Evolutionary conservation across 2,113 vertebrate genomes (phyloP).

Genomic region (Amblyornis subalaris): DNA sequence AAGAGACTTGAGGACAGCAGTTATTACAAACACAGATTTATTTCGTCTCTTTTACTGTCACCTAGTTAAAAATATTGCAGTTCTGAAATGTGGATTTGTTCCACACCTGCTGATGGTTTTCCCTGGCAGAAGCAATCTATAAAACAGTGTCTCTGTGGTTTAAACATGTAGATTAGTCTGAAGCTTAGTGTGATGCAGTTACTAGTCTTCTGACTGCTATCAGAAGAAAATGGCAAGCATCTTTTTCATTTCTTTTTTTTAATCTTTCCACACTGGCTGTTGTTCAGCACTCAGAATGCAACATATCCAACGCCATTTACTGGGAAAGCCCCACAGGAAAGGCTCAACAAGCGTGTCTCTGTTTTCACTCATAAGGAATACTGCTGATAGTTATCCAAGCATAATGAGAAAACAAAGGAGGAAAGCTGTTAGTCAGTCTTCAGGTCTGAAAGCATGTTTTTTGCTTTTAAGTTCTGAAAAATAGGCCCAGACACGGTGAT

Average conservation of each 20-base stretch:
- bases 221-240: neutral
- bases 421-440: neutral
- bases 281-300: neutral
- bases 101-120: neutral
- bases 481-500: neutral
- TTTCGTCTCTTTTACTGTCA: neutral
- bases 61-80: neutral
- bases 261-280: neutral
- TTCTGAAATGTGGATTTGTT: neutral
- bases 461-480: neutral
- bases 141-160: neutral
- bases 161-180: neutral
- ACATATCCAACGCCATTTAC: accelerated
- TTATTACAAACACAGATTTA: neutral
- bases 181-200: neutral
- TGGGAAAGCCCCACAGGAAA: neutral
- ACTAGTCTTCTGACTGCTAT: neutral
- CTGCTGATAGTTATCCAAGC: neutral
- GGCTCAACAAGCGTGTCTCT: neutral
- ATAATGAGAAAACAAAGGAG: neutral
- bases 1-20: neutral
- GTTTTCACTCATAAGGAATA: neutral
- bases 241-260: neutral
- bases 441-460: neutral
- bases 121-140: neutral